Conservation (phyloP, 2,888 invertebrate genomes). For the Drosophila neoperkinsi region DNA sequence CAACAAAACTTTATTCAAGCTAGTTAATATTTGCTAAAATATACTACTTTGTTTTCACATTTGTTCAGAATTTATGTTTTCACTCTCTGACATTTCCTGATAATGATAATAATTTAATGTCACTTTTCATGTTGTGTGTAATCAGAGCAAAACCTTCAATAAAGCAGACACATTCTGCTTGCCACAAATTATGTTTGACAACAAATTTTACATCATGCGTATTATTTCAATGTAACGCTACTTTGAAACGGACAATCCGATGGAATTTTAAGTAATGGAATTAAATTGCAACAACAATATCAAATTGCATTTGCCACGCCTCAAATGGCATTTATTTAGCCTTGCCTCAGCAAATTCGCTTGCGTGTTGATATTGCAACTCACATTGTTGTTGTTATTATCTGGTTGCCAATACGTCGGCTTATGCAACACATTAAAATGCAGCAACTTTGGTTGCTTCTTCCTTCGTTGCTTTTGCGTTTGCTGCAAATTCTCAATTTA, state of each 20-base stretch:
- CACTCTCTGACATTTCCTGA: background rate
- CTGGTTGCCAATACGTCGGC: slow-evolving; percentile 30
- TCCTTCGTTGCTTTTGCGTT: slow-evolving; percentile 26
- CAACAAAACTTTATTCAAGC: background rate
- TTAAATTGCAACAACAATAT: slow-evolving; percentile 19
- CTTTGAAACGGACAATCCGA: background rate
- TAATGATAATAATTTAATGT: background rate
- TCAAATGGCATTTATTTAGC: background rate
- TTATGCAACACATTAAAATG: slow-evolving; percentile 62
- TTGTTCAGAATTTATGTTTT: background rate
- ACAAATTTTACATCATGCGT: background rate
- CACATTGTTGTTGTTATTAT: slow-evolving; percentile 4
- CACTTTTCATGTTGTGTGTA: background rate
- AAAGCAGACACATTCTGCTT: background rate
- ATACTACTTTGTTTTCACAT: background rate
- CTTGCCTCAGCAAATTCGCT: slow-evolving; percentile 31
- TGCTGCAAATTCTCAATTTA: slow-evolving; percentile 36
- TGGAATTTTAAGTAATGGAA: slow-evolving; percentile 25
- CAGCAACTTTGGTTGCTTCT: slow-evolving; percentile 37
- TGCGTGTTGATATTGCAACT: slow-evolving; percentile 45
- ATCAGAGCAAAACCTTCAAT: background rate
- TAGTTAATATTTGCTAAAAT: background rate
- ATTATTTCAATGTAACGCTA: background rate
- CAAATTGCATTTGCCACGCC: slow-evolving; percentile 9
- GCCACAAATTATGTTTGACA: background rate